Base-by-base conservation (phyloP, 2,113 vertebrate species). In the Halcyon malimbica region DNA sequence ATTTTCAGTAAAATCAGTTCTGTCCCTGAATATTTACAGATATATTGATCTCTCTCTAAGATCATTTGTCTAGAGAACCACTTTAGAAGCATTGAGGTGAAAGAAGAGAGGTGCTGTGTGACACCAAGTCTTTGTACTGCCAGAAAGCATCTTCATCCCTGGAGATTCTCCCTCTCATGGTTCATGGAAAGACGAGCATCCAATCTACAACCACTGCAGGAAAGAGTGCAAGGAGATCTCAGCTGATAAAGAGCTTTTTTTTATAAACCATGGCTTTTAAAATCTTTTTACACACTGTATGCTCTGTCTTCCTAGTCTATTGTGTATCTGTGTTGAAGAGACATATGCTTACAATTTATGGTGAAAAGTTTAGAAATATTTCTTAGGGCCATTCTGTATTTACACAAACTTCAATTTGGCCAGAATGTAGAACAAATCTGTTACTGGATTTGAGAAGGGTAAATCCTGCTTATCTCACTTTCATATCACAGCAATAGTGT, bases 221-320 rank as follows among this genome's bases (percentile, higher is more conserved):
- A 33, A 42, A 73, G 8, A 37, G 2, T 18, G 28, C 6, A 54
- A 75, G 12, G 31, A 75, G 0, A 25, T 33, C 4, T 63, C 14
- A 31, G 5, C 21, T 35, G 8, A n/a, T 41, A 26, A 35, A 37
- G 10, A 37, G 1, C 0, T 0, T 83, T 64, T 83, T 64, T 62
- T 28, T 67, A 51, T 13, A 39, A 62, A 54, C 1, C 0, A 19
- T 2, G 2, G 0, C 5, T 24, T 15, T 15, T 15, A 12, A 2
- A 13, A 3, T 48, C 6, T 35, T 71, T 73, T 71, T 28, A 18
- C 3, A 7, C 3, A 31, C 2, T 0, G 0, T 21, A 19, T 25
- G 2, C 3, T 9, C 7, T 24, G 20, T 63, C 18, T 10, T 59
- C 26, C 18, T 33, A 62, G 26, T 39, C 13, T 3, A 71, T 41